Percentiles rank a stretch among this genome's conserved stretches.
Evolutionary conservation across 2,888 invertebrate genomes (phyloP).

Genomic region (Meiosimyza decipiens): DNA sequence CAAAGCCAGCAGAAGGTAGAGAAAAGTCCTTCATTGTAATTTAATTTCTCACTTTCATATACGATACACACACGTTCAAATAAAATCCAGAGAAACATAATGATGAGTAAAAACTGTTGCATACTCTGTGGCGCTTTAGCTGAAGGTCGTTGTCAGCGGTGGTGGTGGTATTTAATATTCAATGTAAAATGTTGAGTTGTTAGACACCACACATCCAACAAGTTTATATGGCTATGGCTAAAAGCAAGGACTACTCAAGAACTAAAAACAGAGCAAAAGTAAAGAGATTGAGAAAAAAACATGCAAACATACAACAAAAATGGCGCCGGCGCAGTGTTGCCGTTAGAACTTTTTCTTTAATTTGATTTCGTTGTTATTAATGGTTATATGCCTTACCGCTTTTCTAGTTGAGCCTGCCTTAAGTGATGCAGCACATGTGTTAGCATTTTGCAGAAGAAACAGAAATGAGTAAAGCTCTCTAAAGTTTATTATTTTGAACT

Average conservation of each 20-base stretch:
- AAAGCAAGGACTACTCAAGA: not conserved
- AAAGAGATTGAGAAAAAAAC: not conserved
- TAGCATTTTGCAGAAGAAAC: too few relatives aligned
- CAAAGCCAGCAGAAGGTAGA: too few relatives aligned
- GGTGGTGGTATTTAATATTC: not conserved
- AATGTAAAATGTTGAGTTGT: not conserved
- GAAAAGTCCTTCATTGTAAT: too few relatives aligned
- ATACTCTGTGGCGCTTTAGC: constrained; percentile 15
- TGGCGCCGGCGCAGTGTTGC: constrained; percentile 14
- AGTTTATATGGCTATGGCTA: not conserved
- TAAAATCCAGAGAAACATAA: too few relatives aligned
- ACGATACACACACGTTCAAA: too few relatives aligned
- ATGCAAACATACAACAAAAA: not conserved
- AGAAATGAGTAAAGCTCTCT: too few relatives aligned
- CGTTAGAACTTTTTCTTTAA: not conserved
- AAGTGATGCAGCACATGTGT: not conserved
- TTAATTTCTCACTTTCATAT: too few relatives aligned
- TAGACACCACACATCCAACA: constrained; percentile 22
- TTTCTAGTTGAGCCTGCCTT: not conserved
- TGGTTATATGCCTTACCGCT: not conserved
- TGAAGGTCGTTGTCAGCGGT: constrained; percentile 15
- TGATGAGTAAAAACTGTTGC: constrained; percentile 27
- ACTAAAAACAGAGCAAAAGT: not conserved
- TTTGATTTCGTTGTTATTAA: not conserved
- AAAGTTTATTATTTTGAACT: too few relatives aligned